Conservation (phyloP, 2,888 invertebrate species). For the Sinohyriopsis cumingii region DNA sequence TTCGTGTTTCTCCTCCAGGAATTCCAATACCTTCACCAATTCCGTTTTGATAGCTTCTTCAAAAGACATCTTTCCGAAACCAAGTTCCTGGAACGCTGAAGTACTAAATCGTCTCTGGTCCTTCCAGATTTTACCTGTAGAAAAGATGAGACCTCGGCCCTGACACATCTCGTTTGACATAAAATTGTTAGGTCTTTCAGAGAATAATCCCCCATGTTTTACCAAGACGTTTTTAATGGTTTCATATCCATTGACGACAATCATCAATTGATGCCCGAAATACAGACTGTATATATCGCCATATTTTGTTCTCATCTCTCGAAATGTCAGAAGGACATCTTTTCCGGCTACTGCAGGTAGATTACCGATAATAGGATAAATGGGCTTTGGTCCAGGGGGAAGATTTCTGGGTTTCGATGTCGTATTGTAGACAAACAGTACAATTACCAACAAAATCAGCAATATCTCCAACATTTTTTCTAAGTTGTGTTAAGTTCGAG, state of each 20-base stretch:
- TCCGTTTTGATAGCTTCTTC: constrained; percentile 42
- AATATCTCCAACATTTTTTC: too few relatives aligned
- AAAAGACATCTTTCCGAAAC: constrained; percentile 41
- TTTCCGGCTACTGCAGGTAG: constrained; percentile 6
- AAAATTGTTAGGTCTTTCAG: constrained; percentile 9
- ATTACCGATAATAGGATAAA: constrained; percentile 13
- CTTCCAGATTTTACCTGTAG: constrained; percentile 44
- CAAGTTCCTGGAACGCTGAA: constrained; percentile 34
- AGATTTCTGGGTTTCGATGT: constrained; percentile 2
- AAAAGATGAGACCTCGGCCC: constrained; percentile 27
- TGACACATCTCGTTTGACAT: neutral
- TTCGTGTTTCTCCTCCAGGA: constrained; percentile 27
- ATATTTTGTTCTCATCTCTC: constrained; percentile 8
- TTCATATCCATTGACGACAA: constrained; percentile 18
- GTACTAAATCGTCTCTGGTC: constrained; percentile 45
- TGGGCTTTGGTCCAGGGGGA: constrained; percentile 15
- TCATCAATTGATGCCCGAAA: constrained; percentile 9
- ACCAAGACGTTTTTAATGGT: constrained; percentile 12
- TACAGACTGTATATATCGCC: constrained; percentile 23
- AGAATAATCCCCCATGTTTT: constrained; percentile 12
- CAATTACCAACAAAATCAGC: too few relatives aligned
- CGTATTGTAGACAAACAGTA: too few relatives aligned
- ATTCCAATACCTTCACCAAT: constrained; percentile 24
- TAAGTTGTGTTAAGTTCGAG: too few relatives aligned
- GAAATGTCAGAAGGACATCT: constrained; percentile 5